phyloP scores from a whole-genome alignment of 2,888 invertebrate species.

The Keiferia lycopersicella region DNA sequence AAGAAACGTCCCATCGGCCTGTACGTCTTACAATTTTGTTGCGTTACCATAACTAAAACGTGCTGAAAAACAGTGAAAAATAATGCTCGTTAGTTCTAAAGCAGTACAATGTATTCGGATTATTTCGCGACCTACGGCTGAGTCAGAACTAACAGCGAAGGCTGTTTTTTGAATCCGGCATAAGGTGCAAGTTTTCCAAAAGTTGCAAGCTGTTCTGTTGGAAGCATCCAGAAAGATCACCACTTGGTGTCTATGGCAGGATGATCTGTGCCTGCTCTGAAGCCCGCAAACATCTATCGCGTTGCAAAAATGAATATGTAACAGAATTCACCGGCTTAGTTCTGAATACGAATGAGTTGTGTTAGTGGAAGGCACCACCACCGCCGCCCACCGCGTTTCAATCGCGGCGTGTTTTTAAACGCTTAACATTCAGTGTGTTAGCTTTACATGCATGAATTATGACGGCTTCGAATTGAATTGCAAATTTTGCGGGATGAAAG shows the following conservation, averaged over 20 bases:
- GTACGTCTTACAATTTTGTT: no score
- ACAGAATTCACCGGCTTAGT: constrained; percentile 34
- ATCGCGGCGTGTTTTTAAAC: constrained; percentile 21
- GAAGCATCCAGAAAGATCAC: no score
- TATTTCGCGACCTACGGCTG: no score
- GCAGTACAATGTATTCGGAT: no score
- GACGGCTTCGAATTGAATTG: constrained; percentile 9
- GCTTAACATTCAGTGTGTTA: constrained; percentile 17
- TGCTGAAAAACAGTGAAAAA: no score
- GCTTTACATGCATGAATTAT: constrained; percentile 20
- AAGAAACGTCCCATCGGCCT: no score
- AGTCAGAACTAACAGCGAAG: no score
- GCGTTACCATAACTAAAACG: no score
- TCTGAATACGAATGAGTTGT: constrained; percentile 28
- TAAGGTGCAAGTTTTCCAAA: no score
- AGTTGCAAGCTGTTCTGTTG: no score
- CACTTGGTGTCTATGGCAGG: neutral
- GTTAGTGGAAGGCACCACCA: constrained; percentile 9
- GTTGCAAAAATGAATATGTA: constrained; percentile 52
- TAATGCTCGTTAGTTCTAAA: no score
- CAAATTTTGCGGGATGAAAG: constrained; percentile 16
- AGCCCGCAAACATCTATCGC: constrained; percentile 46
- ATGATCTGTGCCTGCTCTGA: constrained; percentile 26
- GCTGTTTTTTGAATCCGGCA: no score
- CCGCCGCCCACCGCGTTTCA: neutral